Base-by-base conservation (phyloP, 2,113 vertebrate genomes). In the Bubalus kerabau region DNA sequence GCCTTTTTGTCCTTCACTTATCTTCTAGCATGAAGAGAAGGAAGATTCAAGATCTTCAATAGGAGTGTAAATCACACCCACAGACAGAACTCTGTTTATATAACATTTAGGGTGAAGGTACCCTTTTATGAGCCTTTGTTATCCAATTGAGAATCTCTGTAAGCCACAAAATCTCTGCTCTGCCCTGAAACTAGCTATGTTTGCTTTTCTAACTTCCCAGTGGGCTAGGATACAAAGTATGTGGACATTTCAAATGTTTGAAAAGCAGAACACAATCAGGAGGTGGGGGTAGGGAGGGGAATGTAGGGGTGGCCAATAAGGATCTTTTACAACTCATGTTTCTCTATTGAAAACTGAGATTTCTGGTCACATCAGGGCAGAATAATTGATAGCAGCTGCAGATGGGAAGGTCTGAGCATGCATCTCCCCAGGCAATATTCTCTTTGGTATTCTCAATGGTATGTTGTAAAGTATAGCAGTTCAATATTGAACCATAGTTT, bases 301-400 rank as follows among this genome's bases (percentile, higher is more conserved):
- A 81, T 43, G 57, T 48, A 78, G 11, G 71, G 85, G 92, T 92
- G 91, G 96, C 74, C 94, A 97, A 46, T 97, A 83, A 97, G 87
- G 84, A 95, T 92, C 91, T 98, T 98, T 98, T 97, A 94, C 97
- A 97, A 97, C 97, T 98, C 94, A 16, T 95, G 98, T 67, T 97
- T 97, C 94, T 93, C 83, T 97, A 93, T 92, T 98, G 97, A 97
- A 94, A 96, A 96, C 97, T 97, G 95, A 96, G 97, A 97, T 98
- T 98, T 98, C 98, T 98, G 90, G 94, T 98, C 95, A 97, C 95
- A 89, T 96, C 94, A 94, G 97, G 92, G 86, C 86, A 97, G 97
- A 98, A 97, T 99, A 98, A 98, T 98, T 98, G 98, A 97, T 97
- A 98, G 97, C 98, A 97, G 98, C 98, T 98, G 94, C 97, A 98